Base-by-base conservation (phyloP, 2,888 invertebrate genomes). In the Sabellastarte sp. region DNA sequence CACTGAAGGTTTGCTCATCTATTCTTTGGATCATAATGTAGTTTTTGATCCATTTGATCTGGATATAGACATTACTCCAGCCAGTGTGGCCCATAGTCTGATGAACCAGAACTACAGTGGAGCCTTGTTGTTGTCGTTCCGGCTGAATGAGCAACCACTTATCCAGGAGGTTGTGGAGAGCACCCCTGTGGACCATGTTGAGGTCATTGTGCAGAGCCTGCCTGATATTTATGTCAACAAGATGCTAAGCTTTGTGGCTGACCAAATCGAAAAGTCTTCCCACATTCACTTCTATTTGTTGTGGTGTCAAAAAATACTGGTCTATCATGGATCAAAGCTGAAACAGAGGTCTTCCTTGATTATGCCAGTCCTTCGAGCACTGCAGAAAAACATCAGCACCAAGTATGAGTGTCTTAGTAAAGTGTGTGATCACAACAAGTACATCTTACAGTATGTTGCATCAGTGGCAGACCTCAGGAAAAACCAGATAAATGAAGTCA, bases 31-130 rank as follows among this genome's bases (percentile, higher is more conserved):
- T 72, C 90, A 90, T 57, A 76, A 74, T 30, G 87, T 92, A 28
- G 88, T 93, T 0, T 99, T 99, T 83, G 95, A 97, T 86, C 98
- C 98, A 0, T 95, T 92, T 85, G 90, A 93, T 65, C 86, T 99
- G 29, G 93, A 94, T 67, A 85, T 90, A 2, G 89, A 89, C 50
- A 90, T 94, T 24, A 73, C 73, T 1, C 73, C 73, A 30, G 66
- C 50, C 15, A 65, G 53, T 20, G 67, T 73, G n/a, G 72, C 71
- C 60, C 70, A 71, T 41, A 74, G 76, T 0, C 66, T 85, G 32
- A 31, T 63, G 2, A 70, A 74, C 58, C 72, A 76, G 62, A 80
- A 84, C 57, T 80, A 76, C 72, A 73, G 77, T n/a, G 70, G 76
- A 77, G 96, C 97, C 0, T 83, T 99, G 15, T 89, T 91, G 77